Evolutionary conservation across 2,888 invertebrate species (phyloP), one percentile per base, ranked within the genome.

Genomic region (Lordiphosa fenestrarum): DNA sequence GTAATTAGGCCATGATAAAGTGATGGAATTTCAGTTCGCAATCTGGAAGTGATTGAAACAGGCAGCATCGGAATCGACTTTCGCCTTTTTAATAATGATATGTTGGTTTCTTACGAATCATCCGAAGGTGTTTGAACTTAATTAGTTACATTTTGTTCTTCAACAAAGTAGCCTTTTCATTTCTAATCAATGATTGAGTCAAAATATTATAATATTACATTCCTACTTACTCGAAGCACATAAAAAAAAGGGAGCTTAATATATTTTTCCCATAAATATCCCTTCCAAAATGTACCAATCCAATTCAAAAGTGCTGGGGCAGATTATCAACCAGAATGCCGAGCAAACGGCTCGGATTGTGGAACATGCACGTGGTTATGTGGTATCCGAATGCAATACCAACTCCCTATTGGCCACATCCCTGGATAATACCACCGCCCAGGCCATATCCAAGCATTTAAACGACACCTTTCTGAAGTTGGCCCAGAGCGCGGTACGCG

Each of bases 401-500:
- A 68, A 51, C 6, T 44, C 36, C 10, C 38, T 65, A 15, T 25
- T 67, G 19, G 41, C 53, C 37, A 66, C 64, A 6, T 59, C 67
- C 10, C 68, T 66, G 6, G 67, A 66, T 30, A 12, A 57, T 35
- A 63, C 66, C 33, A 66, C 66, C 4, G 63, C 63, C 35, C 46
- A 57, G 37, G 65, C 41, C 2, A 36, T 63, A 12, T 47, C 47
- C 4, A 63, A 63, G 51, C 63, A 63, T 33, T 23, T 63, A 12
- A 50, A 63, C 41, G 25, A 50, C 25, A 65, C 35, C 30, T 51
- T 63, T n/a, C 19, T 63, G 12, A 38, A 36, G 13, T 10, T 66
- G 15, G 66, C 64, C 19, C 64, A 64, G 25, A 63, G 63, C 2
- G 51, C 57, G 10, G 41, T 64, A 19, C 64, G 64, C 2, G 64